Evolutionary conservation across 92 coral and sea anemone genomes (phyloP).

Genomic region (Bergia sp.): DNA sequence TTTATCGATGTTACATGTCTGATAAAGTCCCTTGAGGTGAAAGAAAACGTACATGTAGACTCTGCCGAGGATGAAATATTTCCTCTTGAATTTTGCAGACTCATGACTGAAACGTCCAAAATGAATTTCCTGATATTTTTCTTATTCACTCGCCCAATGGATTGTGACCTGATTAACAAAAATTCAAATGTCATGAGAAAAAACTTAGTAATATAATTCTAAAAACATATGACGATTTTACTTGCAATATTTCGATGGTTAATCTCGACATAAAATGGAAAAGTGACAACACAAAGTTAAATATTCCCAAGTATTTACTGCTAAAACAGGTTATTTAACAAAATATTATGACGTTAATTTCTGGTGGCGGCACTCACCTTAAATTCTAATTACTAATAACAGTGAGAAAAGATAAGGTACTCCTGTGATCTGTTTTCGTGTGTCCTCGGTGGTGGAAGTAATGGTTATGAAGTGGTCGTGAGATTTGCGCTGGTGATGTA

Average conservation of each 20-base stretch:
- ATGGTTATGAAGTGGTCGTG: conserved; percentile 3
- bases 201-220: not conserved
- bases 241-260: not conserved
- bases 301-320: not conserved
- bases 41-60: conserved; percentile 25
- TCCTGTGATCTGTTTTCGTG: conserved; percentile 33
- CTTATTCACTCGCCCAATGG: not conserved
- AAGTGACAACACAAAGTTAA: not conserved
- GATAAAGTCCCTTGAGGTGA: conserved; percentile 31
- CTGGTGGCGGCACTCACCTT: conserved; percentile 11
- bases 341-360: not conserved
- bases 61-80: conserved; percentile 20
- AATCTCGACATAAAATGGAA: conserved; percentile 29
- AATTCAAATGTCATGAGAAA: not conserved
- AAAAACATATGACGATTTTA: not conserved
- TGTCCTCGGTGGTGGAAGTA: conserved; percentile 35
- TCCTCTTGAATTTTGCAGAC: conserved; percentile 26
- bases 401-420: not conserved
- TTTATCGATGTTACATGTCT: conserved; percentile 44
- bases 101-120: not conserved
- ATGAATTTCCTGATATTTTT: not conserved
- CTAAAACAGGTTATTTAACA: not conserved
- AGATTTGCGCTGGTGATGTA: conserved; percentile 28
- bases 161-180: conserved; percentile 12
- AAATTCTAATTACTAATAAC: not conserved